Conservation (phyloP, 2,888 invertebrate species). For the Myopa testacea region DNA sequence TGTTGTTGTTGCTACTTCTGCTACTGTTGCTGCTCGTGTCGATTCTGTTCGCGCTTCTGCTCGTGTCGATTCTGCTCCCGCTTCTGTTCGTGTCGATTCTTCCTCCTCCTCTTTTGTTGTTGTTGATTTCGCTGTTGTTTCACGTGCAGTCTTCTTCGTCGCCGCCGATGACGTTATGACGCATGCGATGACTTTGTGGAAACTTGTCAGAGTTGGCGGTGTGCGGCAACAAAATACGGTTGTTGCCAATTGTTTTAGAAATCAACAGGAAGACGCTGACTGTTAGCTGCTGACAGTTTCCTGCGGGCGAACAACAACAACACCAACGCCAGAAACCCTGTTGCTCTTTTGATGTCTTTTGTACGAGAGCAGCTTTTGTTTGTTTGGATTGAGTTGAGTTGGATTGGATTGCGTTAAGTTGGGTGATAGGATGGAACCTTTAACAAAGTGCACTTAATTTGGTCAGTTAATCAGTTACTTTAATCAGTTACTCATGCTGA, state of each 20-base stretch:
- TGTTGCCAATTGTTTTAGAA: slow-evolving; percentile 8
- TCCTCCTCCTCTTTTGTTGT: slow-evolving; percentile 1
- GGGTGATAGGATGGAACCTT: too few species aligned
- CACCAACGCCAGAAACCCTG: too few species aligned
- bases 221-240: background rate
- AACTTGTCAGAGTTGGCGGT: slow-evolving; percentile 12
- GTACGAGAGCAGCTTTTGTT: too few species aligned
- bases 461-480: too few species aligned
- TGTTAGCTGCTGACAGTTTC: background rate
- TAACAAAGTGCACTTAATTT: too few species aligned
- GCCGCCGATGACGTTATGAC: slow-evolving; percentile 40
- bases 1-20: slow-evolving; percentile 7
- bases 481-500: too few species aligned
- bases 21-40: slow-evolving; percentile 17
- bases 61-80: slow-evolving; percentile 18
- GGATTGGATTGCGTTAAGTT: background rate
- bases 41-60: slow-evolving; percentile 17
- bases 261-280: slow-evolving; percentile 27
- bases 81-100: slow-evolving; percentile 12
- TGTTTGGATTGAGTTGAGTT: background rate
- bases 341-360: slow-evolving; percentile 28
- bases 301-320: background rate
- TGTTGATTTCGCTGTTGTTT: background rate
- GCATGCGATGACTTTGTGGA: slow-evolving; percentile 41
- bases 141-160: background rate